Evolutionary conservation across 2,888 invertebrate species (phyloP), one percentile per base, ranked within the genome.

Genomic region (Synergus itoensis): DNA sequence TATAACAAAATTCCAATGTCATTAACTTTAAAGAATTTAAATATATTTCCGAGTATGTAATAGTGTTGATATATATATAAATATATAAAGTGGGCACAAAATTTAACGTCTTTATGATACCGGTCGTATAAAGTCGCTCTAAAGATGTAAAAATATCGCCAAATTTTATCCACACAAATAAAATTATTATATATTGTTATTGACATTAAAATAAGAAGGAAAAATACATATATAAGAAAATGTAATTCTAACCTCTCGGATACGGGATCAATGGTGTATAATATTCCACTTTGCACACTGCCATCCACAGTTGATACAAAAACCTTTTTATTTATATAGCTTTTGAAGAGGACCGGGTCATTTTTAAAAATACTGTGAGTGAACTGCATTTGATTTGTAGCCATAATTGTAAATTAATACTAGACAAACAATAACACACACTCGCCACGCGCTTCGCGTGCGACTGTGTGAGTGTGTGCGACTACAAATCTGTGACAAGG

Each of bases 251-350:
- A 92, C 92, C 91, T 92, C 81, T 92, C 90, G 3, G 92, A 91
- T 57, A 92, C 90, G 4, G 92, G 92, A 83, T 92, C 92, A 11
- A 92, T 86, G 0, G 92, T 92, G 80, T 91, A 92, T 77, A 91
- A 88, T 79, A 90, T 83, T 16, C 92, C 92, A 77, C 82, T 85
- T 75, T 87, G 85, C 8, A 84, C 60, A 18, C 82, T 86, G 14
- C 81, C 83, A 69, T 90, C 87, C 62, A 90, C 87, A 0, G 88
- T 88, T 65, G 84, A 89, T 21, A 92, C 83, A 4, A 82, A 84
- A n/a, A 91, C 89, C 77, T 84, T 83, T 79, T 89, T 91, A 60
- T 90, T 89, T 0, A 92, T 82, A 63, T 90, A 92, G 84, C 85
- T 89, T 83, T 88, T 87, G 28, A 89, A 89, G 16, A 88, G 73